Conservation (phyloP, 1,140 invertebrate species). For the Rhopalosiphum padi region DNA sequence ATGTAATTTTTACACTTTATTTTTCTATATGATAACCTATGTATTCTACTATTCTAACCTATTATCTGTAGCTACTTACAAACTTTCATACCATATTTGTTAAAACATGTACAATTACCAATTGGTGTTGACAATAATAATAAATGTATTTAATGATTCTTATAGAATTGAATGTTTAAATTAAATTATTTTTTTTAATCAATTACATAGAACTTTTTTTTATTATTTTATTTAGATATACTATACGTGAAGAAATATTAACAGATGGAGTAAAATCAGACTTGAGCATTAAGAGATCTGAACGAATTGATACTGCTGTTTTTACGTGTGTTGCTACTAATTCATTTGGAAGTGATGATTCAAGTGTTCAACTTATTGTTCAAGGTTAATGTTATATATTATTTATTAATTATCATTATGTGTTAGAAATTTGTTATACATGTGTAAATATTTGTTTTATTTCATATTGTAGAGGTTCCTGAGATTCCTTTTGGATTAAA, state of each 20-base stretch:
- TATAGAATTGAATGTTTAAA: not conserved
- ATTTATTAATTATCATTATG: not conserved
- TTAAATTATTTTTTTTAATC: not conserved
- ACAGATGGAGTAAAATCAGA: conserved; percentile 87
- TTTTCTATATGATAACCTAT: no score
- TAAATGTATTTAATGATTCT: not conserved
- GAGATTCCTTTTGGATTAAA: conserved; percentile 90
- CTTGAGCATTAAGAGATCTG: conserved; percentile 86
- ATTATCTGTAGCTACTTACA: no score
- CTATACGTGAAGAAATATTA: conserved; percentile 88
- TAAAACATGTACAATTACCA: no score
- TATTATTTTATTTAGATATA: conserved; percentile 72
- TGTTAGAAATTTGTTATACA: not conserved
- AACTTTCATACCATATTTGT: no score
- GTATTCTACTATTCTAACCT: no score
- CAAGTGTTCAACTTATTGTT: conserved; percentile 93
- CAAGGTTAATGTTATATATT: conserved; percentile 72
- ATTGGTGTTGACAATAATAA: no score
- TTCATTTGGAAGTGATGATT: conserved; percentile 93
- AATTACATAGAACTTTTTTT: not conserved
- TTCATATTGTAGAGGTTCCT: conserved; percentile 78
- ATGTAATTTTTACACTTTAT: no score
- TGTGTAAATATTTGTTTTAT: conserved; percentile 23
- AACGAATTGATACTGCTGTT: conserved; percentile 87
- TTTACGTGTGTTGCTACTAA: conserved; percentile 96